Base-by-base conservation (phyloP, 2,113 vertebrate species). In the Chlorodrepanis virens region DNA sequence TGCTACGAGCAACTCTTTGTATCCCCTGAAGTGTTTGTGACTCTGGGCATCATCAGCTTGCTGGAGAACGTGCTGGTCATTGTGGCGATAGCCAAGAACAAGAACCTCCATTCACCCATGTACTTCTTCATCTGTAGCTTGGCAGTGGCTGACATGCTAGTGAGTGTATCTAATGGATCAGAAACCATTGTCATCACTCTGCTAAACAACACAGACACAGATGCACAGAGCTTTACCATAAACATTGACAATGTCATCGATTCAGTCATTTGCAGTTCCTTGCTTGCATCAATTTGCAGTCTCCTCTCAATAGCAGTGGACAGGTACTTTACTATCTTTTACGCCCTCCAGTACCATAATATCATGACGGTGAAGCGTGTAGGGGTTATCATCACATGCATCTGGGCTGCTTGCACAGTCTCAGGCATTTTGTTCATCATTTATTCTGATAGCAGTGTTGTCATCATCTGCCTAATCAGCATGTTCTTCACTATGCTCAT, bases 111-210 rank as follows among this genome's bases (percentile, higher is more conserved):
- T 75, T 99, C 99, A 0, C 99, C 99, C 20, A 99, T 99, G 99
- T 99, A 99, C 96, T 99, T 99, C 42, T 99, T 99, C 97, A 99
- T 99, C 97, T 99, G 99, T 67, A 99, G 99, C 97, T 97, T 99
- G 63, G 99, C 99, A 0, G 98, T 99, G 56, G 99, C 99, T 3
- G 99, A 99, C 89, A 99, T 99, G 99, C 95, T 99, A 63, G 99
- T 99, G 80, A 99, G 99, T 37, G 98, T 99, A 24, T 99, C 99
- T 25, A 99, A 99, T 7, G 99, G 99, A 19, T 99, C 98, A 1
- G 99, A 99, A 89, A 99, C 99, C 7, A 98, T 99, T 6, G 98
- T 99, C 81, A 99, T 99, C 71, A 99, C 98, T 6, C 98, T 99
- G 28, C 96, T 99, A 42, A 99, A 98, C 76, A 97, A 97, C 1